A percentile compares a stretch with the other conserved stretches of the same genome.
Evolutionary conservation across 23 tunicate species (phyloP).

Genomic region (Halocynthia aurantium): DNA sequence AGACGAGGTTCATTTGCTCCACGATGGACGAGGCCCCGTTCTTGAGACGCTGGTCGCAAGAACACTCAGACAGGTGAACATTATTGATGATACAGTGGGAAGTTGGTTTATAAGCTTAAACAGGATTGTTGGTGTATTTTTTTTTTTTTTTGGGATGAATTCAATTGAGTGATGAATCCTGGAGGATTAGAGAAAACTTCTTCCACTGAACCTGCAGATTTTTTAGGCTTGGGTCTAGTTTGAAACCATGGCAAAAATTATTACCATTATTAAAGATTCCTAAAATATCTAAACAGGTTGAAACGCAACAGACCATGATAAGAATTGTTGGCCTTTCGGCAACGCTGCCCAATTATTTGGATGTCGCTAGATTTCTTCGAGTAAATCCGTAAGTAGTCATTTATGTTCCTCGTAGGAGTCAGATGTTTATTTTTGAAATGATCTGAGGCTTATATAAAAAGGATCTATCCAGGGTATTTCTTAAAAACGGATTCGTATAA

Average conservation of each 20-base stretch:
- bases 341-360: slow-evolving; percentile 91
- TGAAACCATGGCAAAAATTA: neutral
- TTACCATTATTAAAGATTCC: too few species aligned
- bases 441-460: too few species aligned
- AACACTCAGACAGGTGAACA: slow-evolving; percentile 78
- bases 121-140: too few species aligned
- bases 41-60: slow-evolving; percentile 95
- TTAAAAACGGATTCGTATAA: neutral
- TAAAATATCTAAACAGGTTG: slow-evolving; percentile 41
- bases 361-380: slow-evolving; percentile 89
- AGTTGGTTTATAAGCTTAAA: too few species aligned
- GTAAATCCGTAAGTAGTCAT: slow-evolving; percentile 80
- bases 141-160: too few species aligned
- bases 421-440: too few species aligned
- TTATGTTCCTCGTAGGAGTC: neutral
- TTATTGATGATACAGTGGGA: neutral
- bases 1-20: slow-evolving; percentile 95
- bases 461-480: neutral
- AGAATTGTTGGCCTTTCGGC: slow-evolving; percentile 98
- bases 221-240: neutral
- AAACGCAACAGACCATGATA: slow-evolving; percentile 91
- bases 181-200: too few species aligned
- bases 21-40: slow-evolving; percentile 95
- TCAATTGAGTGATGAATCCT: too few species aligned
- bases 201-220: too few species aligned